Conservation (phyloP, 1,140 invertebrate genomes). For the Wiebesia pumilae region DNA sequence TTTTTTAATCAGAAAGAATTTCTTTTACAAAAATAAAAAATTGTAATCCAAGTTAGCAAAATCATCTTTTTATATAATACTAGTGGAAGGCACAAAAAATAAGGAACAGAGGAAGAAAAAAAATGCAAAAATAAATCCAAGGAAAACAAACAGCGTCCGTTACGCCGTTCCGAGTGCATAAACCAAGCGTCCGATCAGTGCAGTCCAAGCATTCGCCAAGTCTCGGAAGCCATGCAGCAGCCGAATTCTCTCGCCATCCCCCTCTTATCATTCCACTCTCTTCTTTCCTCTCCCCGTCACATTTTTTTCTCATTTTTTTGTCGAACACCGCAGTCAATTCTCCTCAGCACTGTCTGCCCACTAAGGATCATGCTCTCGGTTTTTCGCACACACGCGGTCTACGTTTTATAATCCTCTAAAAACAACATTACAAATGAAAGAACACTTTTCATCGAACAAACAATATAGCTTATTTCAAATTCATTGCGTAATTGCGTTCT, state of each 20-base stretch:
- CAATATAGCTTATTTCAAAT: slow-evolving; percentile 44
- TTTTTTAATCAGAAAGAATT: slow-evolving; percentile 11
- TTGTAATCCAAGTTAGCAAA: background rate
- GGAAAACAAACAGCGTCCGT: slow-evolving; percentile 14
- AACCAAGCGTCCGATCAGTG: slow-evolving; percentile 14
- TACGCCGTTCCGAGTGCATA: background rate
- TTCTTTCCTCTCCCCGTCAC: background rate
- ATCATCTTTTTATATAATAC: background rate
- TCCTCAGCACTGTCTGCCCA: background rate
- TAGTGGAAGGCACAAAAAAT: background rate
- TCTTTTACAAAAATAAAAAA: background rate
- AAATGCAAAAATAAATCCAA: background rate
- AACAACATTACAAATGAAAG: background rate
- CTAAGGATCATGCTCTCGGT: background rate
- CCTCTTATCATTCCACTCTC: background rate
- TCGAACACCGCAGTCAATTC: background rate
- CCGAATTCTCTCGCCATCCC: background rate
- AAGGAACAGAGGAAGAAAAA: background rate
- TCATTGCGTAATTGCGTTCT: slow-evolving; percentile 42
- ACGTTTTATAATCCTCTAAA: background rate
- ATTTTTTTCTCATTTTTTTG: background rate
- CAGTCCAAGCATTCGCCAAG: background rate
- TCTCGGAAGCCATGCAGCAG: slow-evolving; percentile 22
- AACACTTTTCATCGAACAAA: background rate
- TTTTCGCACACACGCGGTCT: slow-evolving; percentile 2